These are phyloP conservation scores for Cheilosia grossa DNA, from an alignment of 2,888 invertebrate genomes.

Conservation along the genomic window DNA sequence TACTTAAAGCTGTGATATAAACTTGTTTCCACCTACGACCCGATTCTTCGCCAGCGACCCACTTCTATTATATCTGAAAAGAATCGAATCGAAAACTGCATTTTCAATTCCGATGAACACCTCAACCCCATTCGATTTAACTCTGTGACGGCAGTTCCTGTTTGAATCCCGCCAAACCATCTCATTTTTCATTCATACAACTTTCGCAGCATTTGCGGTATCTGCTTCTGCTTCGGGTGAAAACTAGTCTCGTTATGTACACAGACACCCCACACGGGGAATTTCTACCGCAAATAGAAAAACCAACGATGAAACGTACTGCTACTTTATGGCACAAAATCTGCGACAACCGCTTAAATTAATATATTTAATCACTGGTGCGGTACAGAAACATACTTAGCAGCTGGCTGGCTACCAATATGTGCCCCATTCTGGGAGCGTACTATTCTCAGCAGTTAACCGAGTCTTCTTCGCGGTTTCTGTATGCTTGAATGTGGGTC, in stretches of 20 bases:
- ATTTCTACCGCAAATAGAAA: constrained; percentile 6
- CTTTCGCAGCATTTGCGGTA: constrained; percentile 48
- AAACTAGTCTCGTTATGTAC: constrained; percentile 28
- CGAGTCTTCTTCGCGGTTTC: not conserved
- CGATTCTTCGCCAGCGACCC: not conserved
- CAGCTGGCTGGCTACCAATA: not conserved
- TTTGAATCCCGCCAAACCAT: constrained; percentile 35
- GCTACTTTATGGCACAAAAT: constrained; percentile 4
- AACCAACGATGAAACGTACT: not conserved
- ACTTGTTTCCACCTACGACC: no score
- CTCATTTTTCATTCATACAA: constrained; percentile 46
- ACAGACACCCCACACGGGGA: constrained; percentile 17
- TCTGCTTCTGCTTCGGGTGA: not conserved
- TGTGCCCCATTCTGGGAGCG: constrained; percentile 16
- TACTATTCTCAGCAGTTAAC: not conserved
- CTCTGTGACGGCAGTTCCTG: constrained; percentile 35
- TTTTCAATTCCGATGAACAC: constrained; percentile 33
- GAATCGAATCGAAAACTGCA: not conserved
- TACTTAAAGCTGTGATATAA: no score
- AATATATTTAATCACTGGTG: constrained; percentile 15
- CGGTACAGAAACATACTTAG: constrained; percentile 12
- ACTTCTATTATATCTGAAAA: constrained; percentile 8
- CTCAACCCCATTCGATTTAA: constrained; percentile 36
- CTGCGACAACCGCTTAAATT: constrained; percentile 31
- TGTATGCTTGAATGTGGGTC: constrained; percentile 25